phyloP scores from a whole-genome alignment of 2,888 invertebrate species.

The Coelopa pilipes region DNA sequence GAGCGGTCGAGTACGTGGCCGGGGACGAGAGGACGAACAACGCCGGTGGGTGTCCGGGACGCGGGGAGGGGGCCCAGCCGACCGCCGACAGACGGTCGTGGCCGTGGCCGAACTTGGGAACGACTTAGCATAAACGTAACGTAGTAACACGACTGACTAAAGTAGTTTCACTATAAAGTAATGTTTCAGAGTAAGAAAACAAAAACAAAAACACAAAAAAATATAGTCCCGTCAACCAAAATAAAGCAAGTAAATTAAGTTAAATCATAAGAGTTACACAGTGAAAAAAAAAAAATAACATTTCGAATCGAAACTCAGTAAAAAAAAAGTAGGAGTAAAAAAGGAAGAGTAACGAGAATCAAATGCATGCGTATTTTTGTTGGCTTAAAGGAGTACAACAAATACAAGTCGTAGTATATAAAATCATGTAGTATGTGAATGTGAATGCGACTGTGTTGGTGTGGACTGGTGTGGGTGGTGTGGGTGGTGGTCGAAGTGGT shows the following conservation, averaged over 20 bases:
- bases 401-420: conserved; percentile 15
- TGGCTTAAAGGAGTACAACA: conserved; percentile 9
- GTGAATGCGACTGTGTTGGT: conserved; percentile 29
- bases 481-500: neutral
- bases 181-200: neutral
- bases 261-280: conserved; percentile 38
- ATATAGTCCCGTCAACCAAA: conserved; percentile 68
- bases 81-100: too few species aligned
- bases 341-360: conserved; percentile 22
- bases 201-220: conserved; percentile 44
- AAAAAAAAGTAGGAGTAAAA: conserved; percentile 39
- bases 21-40: neutral
- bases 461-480: conserved; percentile 5
- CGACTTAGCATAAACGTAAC: too few species aligned
- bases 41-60: neutral
- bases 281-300: conserved; percentile 54
- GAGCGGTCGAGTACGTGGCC: neutral
- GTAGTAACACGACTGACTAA: neutral
- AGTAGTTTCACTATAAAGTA: neutral
- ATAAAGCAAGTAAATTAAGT: conserved; percentile 53
- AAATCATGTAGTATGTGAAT: conserved; percentile 17
- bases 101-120: too few species aligned
- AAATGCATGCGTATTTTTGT: conserved; percentile 60
- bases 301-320: conserved; percentile 43
- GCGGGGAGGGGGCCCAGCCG: neutral